Percentiles rank a stretch among this genome's conserved stretches.
These are phyloP conservation scores for Oxyteleia sp. DNA, from an alignment of 2,888 invertebrate species.

Conservation along the genomic window DNA sequence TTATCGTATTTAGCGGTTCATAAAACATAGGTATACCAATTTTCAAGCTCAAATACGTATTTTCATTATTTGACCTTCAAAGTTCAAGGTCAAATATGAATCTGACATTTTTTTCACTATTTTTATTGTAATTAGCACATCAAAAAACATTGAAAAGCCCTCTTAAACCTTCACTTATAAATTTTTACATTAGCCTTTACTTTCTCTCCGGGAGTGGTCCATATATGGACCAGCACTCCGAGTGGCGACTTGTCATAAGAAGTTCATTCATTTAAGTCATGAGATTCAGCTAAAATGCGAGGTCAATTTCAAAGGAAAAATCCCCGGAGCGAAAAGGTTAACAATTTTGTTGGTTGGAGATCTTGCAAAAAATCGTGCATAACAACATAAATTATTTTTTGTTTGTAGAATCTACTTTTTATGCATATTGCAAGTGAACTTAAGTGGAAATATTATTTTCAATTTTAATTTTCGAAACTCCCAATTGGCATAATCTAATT, in stretches of 20 bases:
- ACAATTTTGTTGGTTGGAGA: too few relatives aligned
- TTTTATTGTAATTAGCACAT: constrained; percentile 38
- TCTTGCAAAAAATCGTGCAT: too few relatives aligned
- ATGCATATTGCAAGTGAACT: too few relatives aligned
- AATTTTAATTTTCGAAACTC: too few relatives aligned
- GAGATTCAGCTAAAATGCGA: constrained; percentile 1
- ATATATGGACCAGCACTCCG: constrained; percentile 1
- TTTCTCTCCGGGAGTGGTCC: constrained; percentile 18
- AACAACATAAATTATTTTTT: too few relatives aligned
- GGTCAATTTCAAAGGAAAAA: constrained; percentile 2
- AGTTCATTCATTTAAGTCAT: constrained; percentile 4
- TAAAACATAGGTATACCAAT: constrained; percentile 31
- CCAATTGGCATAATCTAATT: too few relatives aligned
- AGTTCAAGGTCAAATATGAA: constrained; percentile 37
- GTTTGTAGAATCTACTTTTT: too few relatives aligned
- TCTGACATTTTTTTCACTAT: constrained; percentile 38
- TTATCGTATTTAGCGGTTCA: constrained; percentile 28
- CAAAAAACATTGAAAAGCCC: constrained; percentile 40
- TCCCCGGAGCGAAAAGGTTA: not conserved
- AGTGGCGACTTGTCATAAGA: constrained; percentile 2
- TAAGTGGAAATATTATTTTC: too few relatives aligned
- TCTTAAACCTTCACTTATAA: constrained; percentile 42
- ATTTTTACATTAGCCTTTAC: constrained; percentile 35
- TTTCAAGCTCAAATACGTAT: constrained; percentile 36
- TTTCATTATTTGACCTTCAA: constrained; percentile 32